phyloP scores from a whole-genome alignment of 2,888 invertebrate species.

The Psylliodes chrysocephalus region DNA sequence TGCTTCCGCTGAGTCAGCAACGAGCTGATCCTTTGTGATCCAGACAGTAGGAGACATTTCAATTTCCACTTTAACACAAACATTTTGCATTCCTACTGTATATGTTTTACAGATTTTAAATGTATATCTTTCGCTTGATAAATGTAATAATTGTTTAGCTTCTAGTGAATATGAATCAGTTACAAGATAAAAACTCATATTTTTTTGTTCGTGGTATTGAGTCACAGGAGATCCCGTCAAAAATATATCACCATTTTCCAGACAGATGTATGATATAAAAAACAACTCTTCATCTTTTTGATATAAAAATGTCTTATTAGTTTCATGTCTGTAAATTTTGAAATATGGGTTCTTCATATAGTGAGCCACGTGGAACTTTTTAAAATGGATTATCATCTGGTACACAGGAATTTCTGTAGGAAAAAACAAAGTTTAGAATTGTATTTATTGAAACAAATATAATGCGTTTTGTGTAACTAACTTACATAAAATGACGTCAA shows the following conservation, averaged over 20 bases:
- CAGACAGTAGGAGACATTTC: background rate
- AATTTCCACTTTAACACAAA: background rate
- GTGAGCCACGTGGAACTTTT: background rate
- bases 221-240: background rate
- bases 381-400: background rate
- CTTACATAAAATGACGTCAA: no score
- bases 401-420: background rate
- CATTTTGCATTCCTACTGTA: background rate
- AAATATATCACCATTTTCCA: background rate
- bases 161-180: background rate
- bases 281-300: background rate
- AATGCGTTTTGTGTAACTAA: no score
- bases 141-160: background rate
- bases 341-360: background rate
- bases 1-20: background rate
- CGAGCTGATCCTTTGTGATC: background rate
- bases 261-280: background rate
- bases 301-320: background rate
- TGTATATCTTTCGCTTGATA: background rate
- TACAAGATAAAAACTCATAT: background rate
- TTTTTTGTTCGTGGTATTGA: background rate
- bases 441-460: no score
- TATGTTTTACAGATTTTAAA: background rate
- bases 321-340: background rate
- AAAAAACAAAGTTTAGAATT: no score